phyloP scores from a whole-genome alignment of 2,888 invertebrate species.

The Synergus gifuensis region DNA sequence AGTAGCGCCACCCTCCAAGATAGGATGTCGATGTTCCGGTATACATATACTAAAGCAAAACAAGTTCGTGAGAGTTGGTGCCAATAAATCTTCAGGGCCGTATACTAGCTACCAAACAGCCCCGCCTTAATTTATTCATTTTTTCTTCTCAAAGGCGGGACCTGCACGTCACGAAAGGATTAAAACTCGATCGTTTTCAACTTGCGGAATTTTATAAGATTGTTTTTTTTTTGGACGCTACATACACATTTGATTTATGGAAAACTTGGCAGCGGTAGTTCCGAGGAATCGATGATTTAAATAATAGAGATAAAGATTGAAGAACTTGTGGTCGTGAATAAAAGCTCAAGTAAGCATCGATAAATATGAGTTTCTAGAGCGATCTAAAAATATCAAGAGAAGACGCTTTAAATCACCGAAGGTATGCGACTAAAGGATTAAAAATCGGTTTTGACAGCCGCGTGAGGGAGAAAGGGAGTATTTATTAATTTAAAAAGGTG shows the following conservation, averaged over 20 bases:
- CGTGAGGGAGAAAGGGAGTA: background rate
- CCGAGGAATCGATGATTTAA: background rate
- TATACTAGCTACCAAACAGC: conserved; percentile 70
- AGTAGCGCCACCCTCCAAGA: conserved; percentile 62
- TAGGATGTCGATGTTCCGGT: conserved; percentile 6
- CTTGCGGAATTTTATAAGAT: conserved; percentile 31
- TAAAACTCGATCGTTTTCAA: conserved; percentile 58
- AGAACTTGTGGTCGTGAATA: background rate
- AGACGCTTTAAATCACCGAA: background rate
- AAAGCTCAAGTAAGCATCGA: background rate
- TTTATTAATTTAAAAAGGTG: conserved; percentile 24
- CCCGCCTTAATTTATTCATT: conserved; percentile 76
- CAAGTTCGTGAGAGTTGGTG: conserved; percentile 62
- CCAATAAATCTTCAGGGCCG: conserved; percentile 70
- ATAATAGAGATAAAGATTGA: background rate
- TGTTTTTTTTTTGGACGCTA: background rate
- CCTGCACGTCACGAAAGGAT: conserved; percentile 72
- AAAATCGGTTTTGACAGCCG: conserved; percentile 16
- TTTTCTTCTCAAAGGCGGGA: conserved; percentile 71
- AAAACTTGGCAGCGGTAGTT: background rate
- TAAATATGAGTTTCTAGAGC: background rate
- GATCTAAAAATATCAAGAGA: background rate
- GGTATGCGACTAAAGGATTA: conserved; percentile 11
- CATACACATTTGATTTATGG: background rate
- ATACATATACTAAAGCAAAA: conserved; percentile 1